phyloP scores from a whole-genome alignment of 2,888 invertebrate species.

The Isoperla grammatica region DNA sequence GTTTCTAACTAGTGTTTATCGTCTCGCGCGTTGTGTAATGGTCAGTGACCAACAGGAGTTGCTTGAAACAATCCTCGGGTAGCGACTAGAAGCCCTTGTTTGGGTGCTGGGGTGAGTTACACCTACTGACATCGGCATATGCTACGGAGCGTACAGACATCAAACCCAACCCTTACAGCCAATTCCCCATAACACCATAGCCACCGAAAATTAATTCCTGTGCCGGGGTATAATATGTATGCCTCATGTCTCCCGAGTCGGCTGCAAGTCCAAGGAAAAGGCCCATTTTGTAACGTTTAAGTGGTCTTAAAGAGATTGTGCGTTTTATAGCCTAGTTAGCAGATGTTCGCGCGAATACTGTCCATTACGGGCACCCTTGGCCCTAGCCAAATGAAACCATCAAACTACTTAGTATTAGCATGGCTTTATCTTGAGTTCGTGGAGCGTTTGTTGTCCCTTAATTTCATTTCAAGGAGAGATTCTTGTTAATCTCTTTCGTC shows the following conservation, averaged over 20 bases:
- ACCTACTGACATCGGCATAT: too few species aligned
- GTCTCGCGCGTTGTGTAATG: too few species aligned
- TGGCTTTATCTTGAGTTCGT: conserved; percentile 24
- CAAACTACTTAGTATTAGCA: conserved; percentile 30
- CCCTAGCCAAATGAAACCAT: conserved; percentile 27
- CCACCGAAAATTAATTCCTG: conserved; percentile 31
- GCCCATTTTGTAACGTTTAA: conserved; percentile 31
- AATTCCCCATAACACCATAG: conserved; percentile 29
- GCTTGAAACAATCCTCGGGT: too few species aligned
- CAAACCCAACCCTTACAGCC: conserved; percentile 11
- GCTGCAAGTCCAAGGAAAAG: conserved; percentile 26
- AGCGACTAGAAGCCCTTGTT: too few species aligned
- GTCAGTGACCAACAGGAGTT: too few species aligned
- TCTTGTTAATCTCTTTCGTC: neutral
- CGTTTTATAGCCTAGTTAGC: conserved; percentile 31
- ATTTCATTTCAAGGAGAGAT: neutral
- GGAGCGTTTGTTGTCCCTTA: neutral
- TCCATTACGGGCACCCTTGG: conserved; percentile 24
- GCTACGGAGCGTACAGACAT: too few species aligned
- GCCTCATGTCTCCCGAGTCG: conserved; percentile 25
- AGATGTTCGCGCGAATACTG: conserved; percentile 29
- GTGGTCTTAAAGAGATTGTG: conserved; percentile 33
- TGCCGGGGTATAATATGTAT: conserved; percentile 22
- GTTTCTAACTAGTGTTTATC: too few species aligned
- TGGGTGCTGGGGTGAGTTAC: too few species aligned